These are phyloP conservation scores for Eleutherodactylus coqui DNA, from an alignment of 2,797 vertebrate species.

Conservation along the genomic window DNA sequence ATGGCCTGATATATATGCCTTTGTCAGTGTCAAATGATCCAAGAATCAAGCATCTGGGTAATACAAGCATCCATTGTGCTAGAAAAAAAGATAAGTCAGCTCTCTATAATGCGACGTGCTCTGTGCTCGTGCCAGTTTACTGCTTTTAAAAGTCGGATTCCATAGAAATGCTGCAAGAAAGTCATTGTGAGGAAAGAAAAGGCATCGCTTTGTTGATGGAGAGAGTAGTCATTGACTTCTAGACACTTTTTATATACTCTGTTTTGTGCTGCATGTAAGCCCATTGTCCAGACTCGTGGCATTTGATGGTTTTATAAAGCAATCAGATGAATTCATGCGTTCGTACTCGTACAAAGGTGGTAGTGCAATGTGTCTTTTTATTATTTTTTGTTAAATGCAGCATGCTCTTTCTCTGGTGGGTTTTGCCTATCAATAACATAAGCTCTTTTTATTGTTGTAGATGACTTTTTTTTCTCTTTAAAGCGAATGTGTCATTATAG, in stretches of 20 bases:
- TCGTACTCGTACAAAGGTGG: neutral
- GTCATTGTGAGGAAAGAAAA: constrained; percentile 1
- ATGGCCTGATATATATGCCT: neutral
- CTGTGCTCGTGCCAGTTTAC: constrained; percentile 44
- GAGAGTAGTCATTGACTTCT: neutral
- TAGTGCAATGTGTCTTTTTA: neutral
- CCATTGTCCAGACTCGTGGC: neutral
- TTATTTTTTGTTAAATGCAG: neutral
- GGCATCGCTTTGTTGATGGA: neutral
- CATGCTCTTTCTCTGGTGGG: neutral
- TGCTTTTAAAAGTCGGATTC: constrained; percentile 4
- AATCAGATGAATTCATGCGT: neutral
- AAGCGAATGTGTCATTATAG: too few species aligned
- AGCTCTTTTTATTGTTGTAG: too few species aligned
- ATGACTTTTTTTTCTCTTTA: too few species aligned
- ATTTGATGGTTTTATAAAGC: neutral
- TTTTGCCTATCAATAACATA: too few species aligned
- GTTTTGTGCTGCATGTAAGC: neutral
- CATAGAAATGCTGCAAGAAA: constrained; percentile 7
- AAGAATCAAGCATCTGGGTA: constrained; percentile 31
- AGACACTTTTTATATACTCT: neutral
- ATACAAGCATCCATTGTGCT: constrained; percentile 12
- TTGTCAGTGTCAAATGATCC: constrained; percentile 38
- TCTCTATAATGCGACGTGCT: constrained; percentile 9
- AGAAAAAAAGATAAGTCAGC: constrained; percentile 30